These are phyloP conservation scores for Argyresthia goedartella DNA, from an alignment of 2,888 invertebrate species.

Conservation along the genomic window DNA sequence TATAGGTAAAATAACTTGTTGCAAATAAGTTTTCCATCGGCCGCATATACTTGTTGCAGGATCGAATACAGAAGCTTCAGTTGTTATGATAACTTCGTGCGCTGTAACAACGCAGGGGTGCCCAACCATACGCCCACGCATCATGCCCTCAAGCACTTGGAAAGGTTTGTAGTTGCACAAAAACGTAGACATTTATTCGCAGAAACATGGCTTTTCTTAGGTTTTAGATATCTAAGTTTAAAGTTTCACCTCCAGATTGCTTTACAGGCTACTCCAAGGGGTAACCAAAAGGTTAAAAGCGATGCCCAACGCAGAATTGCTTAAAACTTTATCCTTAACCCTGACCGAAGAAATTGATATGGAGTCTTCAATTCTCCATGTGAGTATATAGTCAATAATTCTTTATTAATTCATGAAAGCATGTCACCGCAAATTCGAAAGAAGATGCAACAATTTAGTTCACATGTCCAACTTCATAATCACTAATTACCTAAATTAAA, in stretches of 20 bases:
- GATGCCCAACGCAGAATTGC: conserved; percentile 68
- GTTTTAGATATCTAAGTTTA: background rate
- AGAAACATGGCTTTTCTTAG: background rate
- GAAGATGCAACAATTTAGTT: no score
- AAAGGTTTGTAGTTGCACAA: conserved; percentile 49
- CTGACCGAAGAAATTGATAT: conserved; percentile 67
- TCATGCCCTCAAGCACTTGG: conserved; percentile 80
- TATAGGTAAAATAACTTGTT: no score
- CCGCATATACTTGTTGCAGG: conserved; percentile 40
- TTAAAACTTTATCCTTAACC: conserved; percentile 37
- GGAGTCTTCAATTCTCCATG: conserved; percentile 15
- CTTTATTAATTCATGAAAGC: no score
- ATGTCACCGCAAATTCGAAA: no score
- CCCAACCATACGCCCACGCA: conserved; percentile 83
- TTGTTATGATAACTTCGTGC: conserved; percentile 91
- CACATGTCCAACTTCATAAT: no score
- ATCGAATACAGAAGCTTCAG: conserved; percentile 88
- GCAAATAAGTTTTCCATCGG: no score
- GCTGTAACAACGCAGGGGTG: conserved; percentile 83
- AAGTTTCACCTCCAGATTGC: background rate
- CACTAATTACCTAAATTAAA: no score
- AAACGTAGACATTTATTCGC: background rate
- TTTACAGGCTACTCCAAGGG: conserved; percentile 65
- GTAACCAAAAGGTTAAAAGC: conserved; percentile 67
- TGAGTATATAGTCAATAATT: no score